Evolutionary conservation across 2,797 vertebrate species (phyloP).

Genomic region (Helicolenus hilgendorfi): DNA sequence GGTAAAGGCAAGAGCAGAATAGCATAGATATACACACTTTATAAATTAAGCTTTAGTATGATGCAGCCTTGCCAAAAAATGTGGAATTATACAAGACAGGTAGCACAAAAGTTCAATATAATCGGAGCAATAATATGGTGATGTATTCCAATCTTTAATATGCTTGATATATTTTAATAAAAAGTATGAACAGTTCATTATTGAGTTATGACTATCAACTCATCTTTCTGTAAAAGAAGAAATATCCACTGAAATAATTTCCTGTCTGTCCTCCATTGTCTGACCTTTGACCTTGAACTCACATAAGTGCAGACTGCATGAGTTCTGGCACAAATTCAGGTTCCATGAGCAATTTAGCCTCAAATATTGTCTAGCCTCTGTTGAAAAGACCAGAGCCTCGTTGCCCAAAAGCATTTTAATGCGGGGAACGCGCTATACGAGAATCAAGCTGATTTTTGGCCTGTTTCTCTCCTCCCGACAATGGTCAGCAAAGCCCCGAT

Average conservation of each 20-base stretch:
- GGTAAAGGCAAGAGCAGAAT: background rate
- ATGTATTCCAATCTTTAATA: constrained; percentile 25
- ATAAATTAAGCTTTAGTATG: background rate
- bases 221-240: constrained; percentile 8
- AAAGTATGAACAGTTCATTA: constrained; percentile 10
- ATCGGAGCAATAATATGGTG: background rate
- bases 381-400: background rate
- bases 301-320: background rate
- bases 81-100: background rate
- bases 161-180: constrained; percentile 43
- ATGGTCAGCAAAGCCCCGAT: too few relatives aligned
- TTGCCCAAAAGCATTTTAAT: background rate
- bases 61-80: background rate
- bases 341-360: background rate
- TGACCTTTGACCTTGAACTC: constrained; percentile 50
- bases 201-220: constrained; percentile 9
- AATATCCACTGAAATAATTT: constrained; percentile 44
- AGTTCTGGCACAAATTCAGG: background rate
- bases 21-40: background rate
- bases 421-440: too few relatives aligned
- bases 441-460: too few relatives aligned
- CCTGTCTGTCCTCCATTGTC: constrained; percentile 1
- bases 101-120: constrained; percentile 5
- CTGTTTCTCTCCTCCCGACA: too few relatives aligned
- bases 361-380: background rate